Evolutionary conservation across 2,888 invertebrate genomes (phyloP).

Genomic region (Tyria jacobaeae): DNA sequence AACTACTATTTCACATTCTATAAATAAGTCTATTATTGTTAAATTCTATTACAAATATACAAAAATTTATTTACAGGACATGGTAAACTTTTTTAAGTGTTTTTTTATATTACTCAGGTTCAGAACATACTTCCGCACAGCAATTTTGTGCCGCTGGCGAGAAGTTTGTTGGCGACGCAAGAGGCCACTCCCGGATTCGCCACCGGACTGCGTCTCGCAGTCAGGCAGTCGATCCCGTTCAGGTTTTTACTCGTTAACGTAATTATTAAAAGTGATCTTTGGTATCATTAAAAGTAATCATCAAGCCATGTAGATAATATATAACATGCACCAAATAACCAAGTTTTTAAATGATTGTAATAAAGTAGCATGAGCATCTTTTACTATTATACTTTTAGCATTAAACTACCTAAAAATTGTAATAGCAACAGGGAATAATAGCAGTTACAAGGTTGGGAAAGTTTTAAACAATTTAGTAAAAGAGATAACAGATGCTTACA

Average conservation of each 20-base stretch:
- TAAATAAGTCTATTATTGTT: no score
- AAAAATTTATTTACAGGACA: no score
- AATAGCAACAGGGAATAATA: no score
- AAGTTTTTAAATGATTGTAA: no score
- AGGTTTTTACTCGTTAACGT: slow-evolving; percentile 88
- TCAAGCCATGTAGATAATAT: slow-evolving; percentile 21
- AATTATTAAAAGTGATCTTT: slow-evolving; percentile 82
- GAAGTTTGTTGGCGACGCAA: slow-evolving; percentile 71
- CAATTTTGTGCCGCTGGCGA: slow-evolving; percentile 88
- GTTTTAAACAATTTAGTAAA: no score
- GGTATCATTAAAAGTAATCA: slow-evolving; percentile 60
- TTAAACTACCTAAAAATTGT: no score
- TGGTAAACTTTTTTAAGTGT: no score
- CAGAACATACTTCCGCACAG: slow-evolving; percentile 90
- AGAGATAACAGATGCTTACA: no score
- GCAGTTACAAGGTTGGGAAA: no score
- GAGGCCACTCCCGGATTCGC: slow-evolving; percentile 79
- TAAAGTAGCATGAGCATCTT: background rate
- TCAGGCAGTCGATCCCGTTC: slow-evolving; percentile 87
- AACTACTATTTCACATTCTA: no score
- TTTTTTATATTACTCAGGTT: slow-evolving; percentile 79
- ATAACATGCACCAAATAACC: background rate
- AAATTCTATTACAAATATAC: no score
- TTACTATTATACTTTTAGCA: background rate
- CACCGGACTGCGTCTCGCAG: slow-evolving; percentile 82